Percentiles rank a stretch among this genome's conserved stretches.
These are phyloP conservation scores for Chromis chromis DNA, from an alignment of 2,797 vertebrate genomes.

Conservation along the genomic window DNA sequence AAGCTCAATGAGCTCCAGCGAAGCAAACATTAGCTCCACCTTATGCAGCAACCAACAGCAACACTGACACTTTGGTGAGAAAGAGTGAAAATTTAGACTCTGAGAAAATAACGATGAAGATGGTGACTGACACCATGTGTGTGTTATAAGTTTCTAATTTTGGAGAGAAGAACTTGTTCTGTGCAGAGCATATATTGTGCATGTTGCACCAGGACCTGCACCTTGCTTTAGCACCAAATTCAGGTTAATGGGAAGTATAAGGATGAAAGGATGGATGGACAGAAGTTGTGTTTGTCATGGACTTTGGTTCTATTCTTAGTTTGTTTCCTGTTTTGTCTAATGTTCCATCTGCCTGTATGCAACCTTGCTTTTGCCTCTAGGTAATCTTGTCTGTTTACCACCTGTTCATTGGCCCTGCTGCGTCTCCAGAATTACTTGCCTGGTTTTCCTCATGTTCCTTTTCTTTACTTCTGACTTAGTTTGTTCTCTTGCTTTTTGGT, in stretches of 20 bases:
- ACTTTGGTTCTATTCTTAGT: too few species aligned
- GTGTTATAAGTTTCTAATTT: too few species aligned
- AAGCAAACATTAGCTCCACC: constrained; percentile 35
- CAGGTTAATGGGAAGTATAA: neutral
- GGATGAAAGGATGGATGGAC: neutral
- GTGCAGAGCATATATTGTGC: neutral
- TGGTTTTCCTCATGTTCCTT: too few species aligned
- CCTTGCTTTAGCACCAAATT: neutral
- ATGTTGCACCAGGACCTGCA: neutral
- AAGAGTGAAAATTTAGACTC: neutral
- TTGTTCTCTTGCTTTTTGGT: too few species aligned
- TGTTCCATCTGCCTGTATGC: too few species aligned
- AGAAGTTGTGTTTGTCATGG: neutral
- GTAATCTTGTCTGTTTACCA: too few species aligned
- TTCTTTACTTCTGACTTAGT: too few species aligned
- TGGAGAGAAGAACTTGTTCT: neutral
- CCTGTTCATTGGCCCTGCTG: too few species aligned
- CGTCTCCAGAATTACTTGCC: too few species aligned
- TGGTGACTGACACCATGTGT: neutral
- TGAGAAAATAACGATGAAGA: constrained; percentile 2
- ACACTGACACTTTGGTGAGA: constrained; percentile 22
- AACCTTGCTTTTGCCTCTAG: too few species aligned
- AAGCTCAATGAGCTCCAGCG: constrained; percentile 34
- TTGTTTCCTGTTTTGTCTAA: too few species aligned
- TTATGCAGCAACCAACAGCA: constrained; percentile 44